These are phyloP conservation scores for Drosophila busckii DNA, from an alignment of 1,140 invertebrate genomes.

Conservation along the genomic window DNA sequence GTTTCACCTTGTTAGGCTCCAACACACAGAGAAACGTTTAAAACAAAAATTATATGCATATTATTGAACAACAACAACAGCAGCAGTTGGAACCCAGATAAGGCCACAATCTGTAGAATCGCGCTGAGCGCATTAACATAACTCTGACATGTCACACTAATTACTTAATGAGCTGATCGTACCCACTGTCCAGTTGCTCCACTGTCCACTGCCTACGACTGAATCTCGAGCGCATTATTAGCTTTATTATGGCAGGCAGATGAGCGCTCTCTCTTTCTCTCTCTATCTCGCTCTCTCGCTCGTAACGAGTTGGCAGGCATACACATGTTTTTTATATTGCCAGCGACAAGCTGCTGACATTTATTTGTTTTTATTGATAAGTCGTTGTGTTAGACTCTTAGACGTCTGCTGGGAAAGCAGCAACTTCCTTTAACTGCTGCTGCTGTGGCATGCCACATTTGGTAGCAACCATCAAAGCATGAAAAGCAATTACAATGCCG, in stretches of 20 bases:
- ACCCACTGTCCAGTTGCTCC: conserved; percentile 3
- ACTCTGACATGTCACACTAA: conserved; percentile 78
- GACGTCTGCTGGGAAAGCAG: too few species aligned
- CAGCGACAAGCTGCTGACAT: conserved; percentile 38
- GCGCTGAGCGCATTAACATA: conserved; percentile 65
- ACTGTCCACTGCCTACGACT: background rate
- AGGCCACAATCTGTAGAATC: conserved; percentile 28
- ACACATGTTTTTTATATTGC: conserved; percentile 38
- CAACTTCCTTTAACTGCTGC: too few species aligned
- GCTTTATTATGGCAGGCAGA: conserved; percentile 32
- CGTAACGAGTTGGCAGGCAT: background rate
- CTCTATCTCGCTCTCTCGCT: too few species aligned
- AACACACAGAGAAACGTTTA: conserved; percentile 50
- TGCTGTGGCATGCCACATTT: conserved; percentile 56
- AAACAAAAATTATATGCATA: conserved; percentile 74
- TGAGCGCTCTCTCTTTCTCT: background rate
- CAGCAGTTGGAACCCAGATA: conserved; percentile 13
- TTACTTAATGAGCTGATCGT: conserved; percentile 75
- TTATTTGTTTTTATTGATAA: conserved; percentile 57
- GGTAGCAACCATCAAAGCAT: conserved; percentile 33
- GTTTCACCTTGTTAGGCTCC: conserved; percentile 71
- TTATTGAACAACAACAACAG: conserved; percentile 27
- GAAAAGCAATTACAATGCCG: conserved; percentile 61
- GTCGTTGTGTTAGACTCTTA: conserved; percentile 1
- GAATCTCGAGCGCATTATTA: conserved; percentile 33